A percentile compares a stretch with the other conserved stretches of the same genome.
Evolutionary conservation across 2,888 invertebrate species (phyloP).

Genomic region (Diaprepes abbreviatus): DNA sequence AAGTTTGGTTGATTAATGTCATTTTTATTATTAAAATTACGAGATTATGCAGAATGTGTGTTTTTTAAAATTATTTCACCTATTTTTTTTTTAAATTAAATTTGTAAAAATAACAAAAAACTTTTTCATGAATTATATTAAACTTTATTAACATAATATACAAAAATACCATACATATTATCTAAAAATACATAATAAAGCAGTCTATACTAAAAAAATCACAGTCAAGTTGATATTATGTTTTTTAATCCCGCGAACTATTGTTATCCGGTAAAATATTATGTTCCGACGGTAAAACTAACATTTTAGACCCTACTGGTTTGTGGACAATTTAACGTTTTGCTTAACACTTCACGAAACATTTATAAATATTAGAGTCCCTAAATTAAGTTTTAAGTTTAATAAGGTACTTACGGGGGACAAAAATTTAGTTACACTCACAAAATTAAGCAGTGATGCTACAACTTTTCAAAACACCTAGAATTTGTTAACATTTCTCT

Average conservation of each 20-base stretch:
- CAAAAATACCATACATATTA: constrained; percentile 45
- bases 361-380: constrained; percentile 14
- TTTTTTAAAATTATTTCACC: too few species aligned
- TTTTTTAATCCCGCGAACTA: constrained; percentile 14
- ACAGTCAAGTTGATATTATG: constrained; percentile 47
- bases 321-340: neutral
- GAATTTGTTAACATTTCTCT: constrained; percentile 85
- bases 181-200: constrained; percentile 40
- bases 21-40: too few species aligned
- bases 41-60: too few species aligned
- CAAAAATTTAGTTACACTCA: constrained; percentile 36
- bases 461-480: constrained; percentile 83
- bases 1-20: too few species aligned
- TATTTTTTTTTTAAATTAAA: too few species aligned
- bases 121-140: constrained; percentile 28
- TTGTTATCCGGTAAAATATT: neutral
- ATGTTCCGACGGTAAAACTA: constrained; percentile 33
- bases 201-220: constrained; percentile 47
- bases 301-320: constrained; percentile 1
- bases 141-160: constrained; percentile 46
- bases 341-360: constrained; percentile 13
- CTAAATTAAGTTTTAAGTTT: constrained; percentile 15
- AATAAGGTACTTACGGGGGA: constrained; percentile 46
- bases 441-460: constrained; percentile 55
- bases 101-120: too few species aligned